Evolutionary conservation across 2,888 invertebrate genomes (phyloP).

Genomic region (Epinotia ramella): DNA sequence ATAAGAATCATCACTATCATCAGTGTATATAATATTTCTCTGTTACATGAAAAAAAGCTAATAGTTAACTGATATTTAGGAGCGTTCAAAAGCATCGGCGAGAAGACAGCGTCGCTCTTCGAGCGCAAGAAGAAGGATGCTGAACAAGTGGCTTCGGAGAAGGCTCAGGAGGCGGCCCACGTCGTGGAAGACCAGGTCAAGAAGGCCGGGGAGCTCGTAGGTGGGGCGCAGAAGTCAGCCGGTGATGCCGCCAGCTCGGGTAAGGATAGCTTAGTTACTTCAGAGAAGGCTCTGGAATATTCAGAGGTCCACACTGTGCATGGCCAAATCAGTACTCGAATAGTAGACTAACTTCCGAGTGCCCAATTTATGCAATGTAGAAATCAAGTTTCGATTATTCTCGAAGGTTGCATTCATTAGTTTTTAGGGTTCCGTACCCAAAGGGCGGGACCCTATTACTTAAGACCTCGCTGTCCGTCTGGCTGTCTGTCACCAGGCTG

Average conservation of each 20-base stretch:
- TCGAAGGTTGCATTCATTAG: not conserved
- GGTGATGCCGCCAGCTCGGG: constrained; percentile 80
- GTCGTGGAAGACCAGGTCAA: constrained; percentile 87
- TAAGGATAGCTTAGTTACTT: constrained; percentile 47
- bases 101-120: constrained; percentile 89
- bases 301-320: not conserved
- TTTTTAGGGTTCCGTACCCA: too few relatives aligned
- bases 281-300: not conserved
- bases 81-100: constrained; percentile 89
- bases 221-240: constrained; percentile 84
- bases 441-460: too few relatives aligned
- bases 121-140: constrained; percentile 90
- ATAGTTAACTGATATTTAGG: constrained; percentile 70
- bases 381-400: not conserved
- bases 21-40: too few relatives aligned
- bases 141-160: constrained; percentile 87
- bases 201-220: constrained; percentile 86
- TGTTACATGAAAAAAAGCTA: not conserved
- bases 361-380: too few relatives aligned
- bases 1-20: too few relatives aligned
- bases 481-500: too few relatives aligned
- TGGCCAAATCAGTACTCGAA: not conserved
- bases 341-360: not conserved
- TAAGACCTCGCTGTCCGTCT: too few relatives aligned
- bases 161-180: constrained; percentile 85